These are phyloP conservation scores for Orchesella cincta DNA, from an alignment of 1,140 invertebrate species.

Conservation along the genomic window DNA sequence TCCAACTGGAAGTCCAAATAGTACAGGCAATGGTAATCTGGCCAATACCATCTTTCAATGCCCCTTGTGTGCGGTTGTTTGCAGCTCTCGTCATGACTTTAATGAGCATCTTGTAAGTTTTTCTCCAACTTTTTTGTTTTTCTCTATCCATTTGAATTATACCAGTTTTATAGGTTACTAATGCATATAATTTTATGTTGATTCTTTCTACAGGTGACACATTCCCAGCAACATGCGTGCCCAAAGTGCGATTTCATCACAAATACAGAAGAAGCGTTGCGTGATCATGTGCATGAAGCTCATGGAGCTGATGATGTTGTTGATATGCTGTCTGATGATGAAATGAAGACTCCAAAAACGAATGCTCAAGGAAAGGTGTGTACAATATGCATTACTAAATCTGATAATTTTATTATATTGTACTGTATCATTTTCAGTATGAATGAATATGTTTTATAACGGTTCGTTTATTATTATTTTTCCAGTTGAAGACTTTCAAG, in stretches of 20 bases:
- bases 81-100: slow-evolving; percentile 46
- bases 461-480: slow-evolving; percentile 35
- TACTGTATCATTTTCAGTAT: slow-evolving; percentile 18
- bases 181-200: too few species aligned
- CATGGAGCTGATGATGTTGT: slow-evolving; percentile 49
- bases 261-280: slow-evolving; percentile 62
- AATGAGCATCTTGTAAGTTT: slow-evolving; percentile 50
- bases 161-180: too few species aligned
- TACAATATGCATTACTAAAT: not conserved
- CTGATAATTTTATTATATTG: too few species aligned
- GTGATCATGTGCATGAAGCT: slow-evolving; percentile 62
- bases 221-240: slow-evolving; percentile 53
- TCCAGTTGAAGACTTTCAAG: slow-evolving; percentile 77
- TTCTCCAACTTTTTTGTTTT: not conserved
- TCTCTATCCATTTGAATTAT: slow-evolving; percentile 9
- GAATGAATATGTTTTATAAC: too few species aligned
- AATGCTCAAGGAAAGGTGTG: slow-evolving; percentile 70
- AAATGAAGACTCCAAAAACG: slow-evolving; percentile 70
- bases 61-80: slow-evolving; percentile 45
- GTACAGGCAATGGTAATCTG: not conserved
- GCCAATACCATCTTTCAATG: slow-evolving; percentile 47
- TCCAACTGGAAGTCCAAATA: slow-evolving; percentile 40
- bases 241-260: slow-evolving; percentile 64
- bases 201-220: slow-evolving; percentile 49
- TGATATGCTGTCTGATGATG: slow-evolving; percentile 63